Evolutionary conservation across 1,140 invertebrate genomes (phyloP).

Genomic region (Zaprionus ornatus): DNA sequence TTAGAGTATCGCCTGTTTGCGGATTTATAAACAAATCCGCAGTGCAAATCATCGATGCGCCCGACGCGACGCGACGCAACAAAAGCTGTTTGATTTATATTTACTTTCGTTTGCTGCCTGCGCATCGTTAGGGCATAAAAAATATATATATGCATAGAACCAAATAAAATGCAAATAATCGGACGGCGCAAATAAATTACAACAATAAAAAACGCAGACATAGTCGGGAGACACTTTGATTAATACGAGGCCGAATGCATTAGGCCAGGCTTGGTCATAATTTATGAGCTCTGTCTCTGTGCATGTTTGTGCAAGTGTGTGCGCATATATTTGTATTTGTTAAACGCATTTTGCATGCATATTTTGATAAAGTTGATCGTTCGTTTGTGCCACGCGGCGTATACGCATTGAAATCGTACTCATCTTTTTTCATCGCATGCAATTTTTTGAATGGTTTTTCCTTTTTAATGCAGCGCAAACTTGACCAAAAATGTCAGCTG

Average conservation of each 20-base stretch:
- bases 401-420: conserved; percentile 5
- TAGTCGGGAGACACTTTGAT: conserved; percentile 64
- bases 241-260: conserved; percentile 79
- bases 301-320: conserved; percentile 38
- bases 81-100: conserved; percentile 75
- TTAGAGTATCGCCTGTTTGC: conserved; percentile 56
- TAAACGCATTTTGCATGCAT: conserved; percentile 52
- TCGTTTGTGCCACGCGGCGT: conserved; percentile 33
- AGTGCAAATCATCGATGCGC: conserved; percentile 64
- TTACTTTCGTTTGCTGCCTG: conserved; percentile 24
- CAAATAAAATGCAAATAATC: conserved; percentile 74
- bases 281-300: conserved; percentile 47
- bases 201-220: conserved; percentile 56
- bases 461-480: conserved; percentile 45
- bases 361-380: conserved; percentile 33
- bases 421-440: conserved; percentile 26
- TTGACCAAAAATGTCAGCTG: conserved; percentile 75
- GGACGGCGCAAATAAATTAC: conserved; percentile 69
- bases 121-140: conserved; percentile 38
- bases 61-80: conserved; percentile 28
- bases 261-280: conserved; percentile 63
- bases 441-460: background rate
- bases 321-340: conserved; percentile 49
- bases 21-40: conserved; percentile 79
- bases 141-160: conserved; percentile 2